phyloP scores from a whole-genome alignment of 2,797 vertebrate species.

The Crenichthys baileyi region DNA sequence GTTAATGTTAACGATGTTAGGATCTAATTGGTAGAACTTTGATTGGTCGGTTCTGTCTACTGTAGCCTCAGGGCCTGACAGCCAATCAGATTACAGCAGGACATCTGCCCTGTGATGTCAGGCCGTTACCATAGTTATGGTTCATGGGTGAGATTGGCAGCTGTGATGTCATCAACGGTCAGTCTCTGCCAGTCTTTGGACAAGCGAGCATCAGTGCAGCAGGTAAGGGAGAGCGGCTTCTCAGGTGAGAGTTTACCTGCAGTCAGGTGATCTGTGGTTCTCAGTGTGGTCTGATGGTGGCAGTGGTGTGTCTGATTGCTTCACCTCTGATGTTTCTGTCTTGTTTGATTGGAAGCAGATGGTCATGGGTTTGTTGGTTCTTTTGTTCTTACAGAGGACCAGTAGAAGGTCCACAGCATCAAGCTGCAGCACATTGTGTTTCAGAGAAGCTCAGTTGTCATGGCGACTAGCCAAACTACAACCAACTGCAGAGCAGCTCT shows the following conservation, averaged over 20 bases:
- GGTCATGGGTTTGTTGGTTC: background rate
- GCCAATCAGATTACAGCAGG: constrained; percentile 64
- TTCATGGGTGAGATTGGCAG: background rate
- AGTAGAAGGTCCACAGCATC: too few species aligned
- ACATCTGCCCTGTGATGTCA: constrained; percentile 36
- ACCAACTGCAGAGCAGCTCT: too few species aligned
- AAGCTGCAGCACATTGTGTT: background rate
- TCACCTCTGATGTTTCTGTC: background rate
- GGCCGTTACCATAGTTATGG: constrained; percentile 4
- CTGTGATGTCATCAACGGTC: background rate
- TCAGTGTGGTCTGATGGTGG: background rate
- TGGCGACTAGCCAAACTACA: background rate
- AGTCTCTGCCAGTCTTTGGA: constrained; percentile 4
- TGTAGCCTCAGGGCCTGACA: constrained; percentile 46
- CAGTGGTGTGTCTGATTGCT: too few species aligned
- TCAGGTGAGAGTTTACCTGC: background rate
- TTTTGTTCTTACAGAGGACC: background rate
- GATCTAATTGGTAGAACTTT: constrained; percentile 40
- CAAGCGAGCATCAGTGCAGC: background rate
- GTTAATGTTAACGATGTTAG: constrained; percentile 24
- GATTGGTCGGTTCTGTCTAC: constrained; percentile 25
- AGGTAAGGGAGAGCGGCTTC: constrained; percentile 20
- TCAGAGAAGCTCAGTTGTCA: background rate
- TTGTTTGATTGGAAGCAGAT: too few species aligned
- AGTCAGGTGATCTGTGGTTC: background rate